Evolutionary conservation across 2,797 vertebrate genomes (phyloP).

Genomic region (Cetoscarus ocellatus): DNA sequence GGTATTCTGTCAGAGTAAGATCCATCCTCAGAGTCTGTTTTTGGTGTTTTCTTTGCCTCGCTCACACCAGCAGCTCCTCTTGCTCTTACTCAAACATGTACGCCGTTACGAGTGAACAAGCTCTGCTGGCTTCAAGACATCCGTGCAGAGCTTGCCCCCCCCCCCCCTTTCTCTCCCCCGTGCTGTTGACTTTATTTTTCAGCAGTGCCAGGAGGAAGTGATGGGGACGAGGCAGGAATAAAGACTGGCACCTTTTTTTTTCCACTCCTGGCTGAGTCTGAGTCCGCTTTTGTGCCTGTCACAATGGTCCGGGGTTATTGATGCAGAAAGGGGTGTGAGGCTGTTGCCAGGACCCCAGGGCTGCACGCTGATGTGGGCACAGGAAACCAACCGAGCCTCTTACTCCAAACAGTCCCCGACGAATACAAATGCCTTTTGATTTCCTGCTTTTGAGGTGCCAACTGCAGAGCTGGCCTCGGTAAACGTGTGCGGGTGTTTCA

Average conservation of each 20-base stretch:
- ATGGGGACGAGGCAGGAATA: constrained; percentile 67
- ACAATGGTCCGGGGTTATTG: constrained; percentile 74
- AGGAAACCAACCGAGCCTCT: constrained; percentile 60
- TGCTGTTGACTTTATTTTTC: constrained; percentile 58
- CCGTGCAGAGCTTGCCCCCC: constrained; percentile 19
- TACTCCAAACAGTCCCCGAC: constrained; percentile 41
- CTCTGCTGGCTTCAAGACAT: constrained; percentile 17
- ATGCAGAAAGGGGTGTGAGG: constrained; percentile 68
- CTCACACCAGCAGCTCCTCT: not conserved
- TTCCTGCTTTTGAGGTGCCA: constrained; percentile 62
- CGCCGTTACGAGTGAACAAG: constrained; percentile 14
- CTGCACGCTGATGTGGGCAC: constrained; percentile 44
- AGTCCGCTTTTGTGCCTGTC: constrained; percentile 73
- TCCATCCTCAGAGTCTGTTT: not conserved
- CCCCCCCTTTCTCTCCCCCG: constrained; percentile 26
- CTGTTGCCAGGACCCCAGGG: constrained; percentile 59
- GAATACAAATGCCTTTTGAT: constrained; percentile 75
- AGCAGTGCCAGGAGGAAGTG: constrained; percentile 58
- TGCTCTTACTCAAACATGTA: not conserved
- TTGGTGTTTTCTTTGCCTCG: not conserved
- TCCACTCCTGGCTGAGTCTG: constrained; percentile 51
- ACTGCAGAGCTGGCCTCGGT: constrained; percentile 45
- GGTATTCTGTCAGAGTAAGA: not conserved
- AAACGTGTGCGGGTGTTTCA: constrained; percentile 24
- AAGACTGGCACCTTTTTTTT: constrained; percentile 72